A percentile compares a stretch with the other conserved stretches of the same genome.
phyloP scores from a whole-genome alignment of 2,797 vertebrate genomes.

The Hippopotamyrus pictus region DNA sequence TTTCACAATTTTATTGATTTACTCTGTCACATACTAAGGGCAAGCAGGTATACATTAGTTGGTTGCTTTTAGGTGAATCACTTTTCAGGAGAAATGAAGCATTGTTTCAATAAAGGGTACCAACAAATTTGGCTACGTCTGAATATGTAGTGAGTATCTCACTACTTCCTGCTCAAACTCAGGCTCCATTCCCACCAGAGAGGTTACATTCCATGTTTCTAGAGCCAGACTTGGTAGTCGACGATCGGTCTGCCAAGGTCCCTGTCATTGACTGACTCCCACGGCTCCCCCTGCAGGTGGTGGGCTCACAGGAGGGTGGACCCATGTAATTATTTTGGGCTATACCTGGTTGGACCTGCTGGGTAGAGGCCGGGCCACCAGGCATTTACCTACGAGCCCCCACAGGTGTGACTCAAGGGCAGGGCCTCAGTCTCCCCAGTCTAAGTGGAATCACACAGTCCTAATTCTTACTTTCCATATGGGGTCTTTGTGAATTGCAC shows the following conservation, averaged over 20 bases:
- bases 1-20: neutral
- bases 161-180: neutral
- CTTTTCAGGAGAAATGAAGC: neutral
- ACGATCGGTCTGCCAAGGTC: neutral
- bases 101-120: neutral
- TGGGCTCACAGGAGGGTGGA: neutral
- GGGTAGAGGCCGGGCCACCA: neutral
- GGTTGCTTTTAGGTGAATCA: neutral
- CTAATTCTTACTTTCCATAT: neutral
- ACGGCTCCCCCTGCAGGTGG: neutral
- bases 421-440: neutral
- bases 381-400: neutral
- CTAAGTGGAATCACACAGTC: neutral
- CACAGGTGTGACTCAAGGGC: neutral
- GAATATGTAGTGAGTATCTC: neutral
- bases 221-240: neutral
- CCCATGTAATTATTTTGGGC: neutral
- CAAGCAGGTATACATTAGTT: neutral
- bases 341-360: neutral
- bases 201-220: neutral
- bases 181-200: neutral
- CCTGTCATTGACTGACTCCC: neutral
- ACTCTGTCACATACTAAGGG: neutral
- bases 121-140: neutral
- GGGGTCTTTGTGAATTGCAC: neutral